Evolutionary conservation across 2,797 vertebrate species (phyloP).

Genomic region (Amblyraja radiata): DNA sequence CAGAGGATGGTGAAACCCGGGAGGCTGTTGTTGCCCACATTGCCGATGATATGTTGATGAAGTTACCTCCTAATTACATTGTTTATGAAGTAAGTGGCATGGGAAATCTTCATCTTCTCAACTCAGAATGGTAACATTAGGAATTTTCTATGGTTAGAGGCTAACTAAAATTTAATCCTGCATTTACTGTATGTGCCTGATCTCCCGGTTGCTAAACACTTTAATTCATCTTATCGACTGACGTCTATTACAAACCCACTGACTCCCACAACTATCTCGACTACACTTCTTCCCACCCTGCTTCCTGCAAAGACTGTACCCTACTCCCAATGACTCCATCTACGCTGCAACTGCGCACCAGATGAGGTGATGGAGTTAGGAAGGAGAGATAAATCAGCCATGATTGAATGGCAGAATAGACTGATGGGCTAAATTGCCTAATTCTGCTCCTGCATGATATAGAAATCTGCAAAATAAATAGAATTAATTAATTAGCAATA

Average conservation of each 20-base stretch:
- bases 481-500: not conserved
- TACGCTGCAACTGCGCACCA: too few species aligned
- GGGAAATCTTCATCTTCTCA: not conserved
- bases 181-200: not conserved
- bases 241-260: too few species aligned
- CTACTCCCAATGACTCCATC: too few species aligned
- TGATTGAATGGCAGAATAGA: too few species aligned
- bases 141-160: not conserved
- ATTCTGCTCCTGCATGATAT: not conserved
- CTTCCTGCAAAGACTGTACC: too few species aligned
- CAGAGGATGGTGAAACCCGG: conserved; percentile 74
- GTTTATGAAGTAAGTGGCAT: conserved; percentile 71
- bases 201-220: too few species aligned
- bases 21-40: conserved; percentile 74
- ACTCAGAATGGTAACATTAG: not conserved
- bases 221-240: too few species aligned
- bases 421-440: too few species aligned
- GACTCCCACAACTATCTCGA: too few species aligned
- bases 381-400: too few species aligned
- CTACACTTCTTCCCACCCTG: too few species aligned
- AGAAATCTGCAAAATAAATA: not conserved
- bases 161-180: not conserved
- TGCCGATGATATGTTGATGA: conserved; percentile 88
- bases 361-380: too few species aligned
- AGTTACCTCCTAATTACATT: conserved; percentile 78